Conservation (phyloP, 2,797 vertebrate species). For the Silurus lanzhouensis region DNA sequence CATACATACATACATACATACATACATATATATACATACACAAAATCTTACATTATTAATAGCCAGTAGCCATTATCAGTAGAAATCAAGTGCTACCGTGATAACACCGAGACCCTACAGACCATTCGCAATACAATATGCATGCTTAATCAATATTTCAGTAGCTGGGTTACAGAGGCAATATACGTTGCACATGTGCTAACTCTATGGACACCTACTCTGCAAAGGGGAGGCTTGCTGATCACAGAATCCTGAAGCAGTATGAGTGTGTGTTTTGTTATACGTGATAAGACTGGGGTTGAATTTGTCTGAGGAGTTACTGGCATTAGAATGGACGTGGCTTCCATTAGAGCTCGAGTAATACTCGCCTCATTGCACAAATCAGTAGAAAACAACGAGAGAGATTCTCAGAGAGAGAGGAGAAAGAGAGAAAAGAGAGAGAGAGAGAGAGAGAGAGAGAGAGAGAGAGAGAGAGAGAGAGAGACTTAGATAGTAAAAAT, state of each 20-base stretch:
- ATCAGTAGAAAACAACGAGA: constrained; percentile 50
- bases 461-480: constrained; percentile 18
- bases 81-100: not conserved
- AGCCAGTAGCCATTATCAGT: not conserved
- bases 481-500: not conserved
- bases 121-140: constrained; percentile 38
- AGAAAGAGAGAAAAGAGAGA: no score
- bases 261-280: constrained; percentile 41
- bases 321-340: constrained; percentile 44
- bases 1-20: no score
- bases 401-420: constrained; percentile 10
- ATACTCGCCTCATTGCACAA: constrained; percentile 46
- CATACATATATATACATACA: no score
- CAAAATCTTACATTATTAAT: not conserved
- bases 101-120: constrained; percentile 12
- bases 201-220: constrained; percentile 36
- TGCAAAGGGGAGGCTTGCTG: not conserved
- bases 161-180: constrained; percentile 33
- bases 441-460: constrained; percentile 8
- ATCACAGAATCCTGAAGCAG: constrained; percentile 30
- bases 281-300: constrained; percentile 38
- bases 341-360: constrained; percentile 40
- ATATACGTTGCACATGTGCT: constrained; percentile 30
- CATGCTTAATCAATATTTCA: constrained; percentile 42
- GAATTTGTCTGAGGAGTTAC: constrained; percentile 16